Evolutionary conservation across 2,113 vertebrate genomes (phyloP).

Genomic region (Enhydra lutris): DNA sequence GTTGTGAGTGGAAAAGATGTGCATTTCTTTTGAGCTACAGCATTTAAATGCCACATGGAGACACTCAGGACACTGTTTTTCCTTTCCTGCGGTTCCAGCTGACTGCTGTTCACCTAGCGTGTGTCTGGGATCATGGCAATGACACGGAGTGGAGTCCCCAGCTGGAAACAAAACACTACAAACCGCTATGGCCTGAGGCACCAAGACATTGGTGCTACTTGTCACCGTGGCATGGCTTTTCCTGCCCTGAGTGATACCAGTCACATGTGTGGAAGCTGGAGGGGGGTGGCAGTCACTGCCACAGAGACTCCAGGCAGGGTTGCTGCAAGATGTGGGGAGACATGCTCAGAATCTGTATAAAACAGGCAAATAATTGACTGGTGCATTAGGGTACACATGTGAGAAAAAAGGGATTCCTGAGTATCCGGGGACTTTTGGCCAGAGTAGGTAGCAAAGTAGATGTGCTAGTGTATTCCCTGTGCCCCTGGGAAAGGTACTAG

Average conservation of each 20-base stretch:
- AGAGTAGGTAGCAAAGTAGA: background rate
- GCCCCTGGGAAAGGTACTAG: background rate
- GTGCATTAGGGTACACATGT: background rate
- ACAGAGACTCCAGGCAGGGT: too few relatives aligned
- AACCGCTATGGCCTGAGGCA: background rate
- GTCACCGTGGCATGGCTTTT: too few relatives aligned
- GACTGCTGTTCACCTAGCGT: accelerated
- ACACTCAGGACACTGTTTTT: background rate
- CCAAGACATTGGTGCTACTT: background rate
- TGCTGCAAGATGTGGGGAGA: accelerated
- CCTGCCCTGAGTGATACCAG: background rate
- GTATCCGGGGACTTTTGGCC: background rate
- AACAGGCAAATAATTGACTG: background rate
- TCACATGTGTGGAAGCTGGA: background rate
- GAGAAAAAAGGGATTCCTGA: background rate
- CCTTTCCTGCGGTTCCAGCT: background rate
- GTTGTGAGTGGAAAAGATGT: accelerated
- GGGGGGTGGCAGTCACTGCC: background rate
- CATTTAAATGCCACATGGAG: background rate
- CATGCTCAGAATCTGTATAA: background rate
- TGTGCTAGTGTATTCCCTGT: background rate
- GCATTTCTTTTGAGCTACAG: background rate
- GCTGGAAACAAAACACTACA: too few relatives aligned
- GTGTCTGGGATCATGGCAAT: accelerated
- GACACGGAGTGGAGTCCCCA: background rate